phyloP scores from a whole-genome alignment of 2,888 invertebrate genomes.

The Flabesymbios commensalis region DNA sequence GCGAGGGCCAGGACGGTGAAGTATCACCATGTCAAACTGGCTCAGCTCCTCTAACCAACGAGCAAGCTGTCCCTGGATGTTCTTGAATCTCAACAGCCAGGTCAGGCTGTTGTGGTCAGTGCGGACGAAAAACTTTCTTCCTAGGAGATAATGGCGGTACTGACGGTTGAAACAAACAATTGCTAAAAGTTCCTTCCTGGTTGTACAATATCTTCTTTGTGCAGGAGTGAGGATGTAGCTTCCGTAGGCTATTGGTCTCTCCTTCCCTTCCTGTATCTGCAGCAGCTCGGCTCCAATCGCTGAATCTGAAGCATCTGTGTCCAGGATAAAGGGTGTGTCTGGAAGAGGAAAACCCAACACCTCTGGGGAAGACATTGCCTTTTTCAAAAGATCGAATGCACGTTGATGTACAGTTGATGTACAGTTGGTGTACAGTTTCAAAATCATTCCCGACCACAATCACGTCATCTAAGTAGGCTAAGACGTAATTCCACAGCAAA shows the following conservation, averaged over 20 bases:
- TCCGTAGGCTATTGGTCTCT: conserved; percentile 13
- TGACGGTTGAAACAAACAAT: conserved; percentile 6
- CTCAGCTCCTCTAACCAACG: conserved; percentile 5
- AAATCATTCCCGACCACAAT: too few species aligned
- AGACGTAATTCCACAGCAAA: not conserved
- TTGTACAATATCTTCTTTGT: conserved; percentile 6
- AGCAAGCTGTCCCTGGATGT: not conserved
- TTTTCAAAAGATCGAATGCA: conserved; percentile 27
- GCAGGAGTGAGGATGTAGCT: conserved; percentile 5
- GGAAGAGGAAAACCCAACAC: conserved; percentile 20
- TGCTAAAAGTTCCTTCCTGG: conserved; percentile 9
- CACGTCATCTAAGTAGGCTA: conserved; percentile 20
- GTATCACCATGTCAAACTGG: not conserved
- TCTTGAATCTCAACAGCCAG: not conserved
- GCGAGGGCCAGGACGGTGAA: not conserved
- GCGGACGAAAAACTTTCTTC: conserved; percentile 3
- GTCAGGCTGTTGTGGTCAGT: conserved; percentile 13
- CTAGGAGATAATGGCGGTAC: conserved; percentile 15
- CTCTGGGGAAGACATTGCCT: conserved; percentile 15
- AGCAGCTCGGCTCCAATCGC: conserved; percentile 11
- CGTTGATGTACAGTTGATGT: too few species aligned
- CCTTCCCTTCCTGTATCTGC: conserved; percentile 14
- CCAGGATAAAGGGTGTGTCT: conserved; percentile 20
- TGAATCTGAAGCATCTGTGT: not conserved
- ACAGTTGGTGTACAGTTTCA: too few species aligned